Evolutionary conservation across 2,113 vertebrate genomes (phyloP).

Genomic region (Oncorhynchus masou): DNA sequence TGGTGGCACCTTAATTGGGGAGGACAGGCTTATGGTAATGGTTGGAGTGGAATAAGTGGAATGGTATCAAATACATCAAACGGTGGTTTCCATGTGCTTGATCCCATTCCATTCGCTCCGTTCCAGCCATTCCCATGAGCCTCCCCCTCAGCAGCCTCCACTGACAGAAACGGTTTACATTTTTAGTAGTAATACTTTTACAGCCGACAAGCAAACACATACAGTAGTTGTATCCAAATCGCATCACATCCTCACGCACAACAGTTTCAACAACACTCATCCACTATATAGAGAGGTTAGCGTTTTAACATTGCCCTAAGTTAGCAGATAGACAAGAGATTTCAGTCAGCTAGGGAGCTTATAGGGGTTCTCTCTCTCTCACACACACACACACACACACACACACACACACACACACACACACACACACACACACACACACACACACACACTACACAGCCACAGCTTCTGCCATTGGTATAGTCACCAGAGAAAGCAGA

Average conservation of each 20-base stretch:
- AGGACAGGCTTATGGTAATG: too few species aligned
- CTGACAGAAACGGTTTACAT: conserved; percentile 76
- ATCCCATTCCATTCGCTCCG: too few species aligned
- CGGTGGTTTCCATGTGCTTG: too few species aligned
- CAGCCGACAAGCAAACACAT: conserved; percentile 91
- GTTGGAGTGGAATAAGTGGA: too few species aligned
- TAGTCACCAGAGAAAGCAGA: conserved; percentile 33
- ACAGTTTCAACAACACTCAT: conserved; percentile 83
- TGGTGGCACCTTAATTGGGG: too few species aligned
- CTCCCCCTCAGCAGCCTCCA: too few species aligned
- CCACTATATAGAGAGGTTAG: conserved; percentile 82
- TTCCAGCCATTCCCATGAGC: too few species aligned
- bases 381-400: conserved; percentile 32
- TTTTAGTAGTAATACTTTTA: conserved; percentile 85
- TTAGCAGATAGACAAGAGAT: conserved; percentile 41
- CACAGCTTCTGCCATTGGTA: conserved; percentile 34
- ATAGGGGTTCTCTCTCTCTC: conserved; percentile 39
- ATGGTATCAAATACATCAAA: too few species aligned
- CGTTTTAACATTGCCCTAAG: conserved; percentile 67
- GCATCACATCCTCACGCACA: conserved; percentile 75
- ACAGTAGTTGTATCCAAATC: conserved; percentile 75
- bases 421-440: conserved; percentile 26
- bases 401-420: conserved; percentile 31
- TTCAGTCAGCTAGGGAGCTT: conserved; percentile 41
- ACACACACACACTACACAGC: conserved; percentile 24